Percentiles rank a stretch among this genome's conserved stretches.
Conservation (phyloP, 2,888 invertebrate species). For the Pardosa pseudoannulata region DNA sequence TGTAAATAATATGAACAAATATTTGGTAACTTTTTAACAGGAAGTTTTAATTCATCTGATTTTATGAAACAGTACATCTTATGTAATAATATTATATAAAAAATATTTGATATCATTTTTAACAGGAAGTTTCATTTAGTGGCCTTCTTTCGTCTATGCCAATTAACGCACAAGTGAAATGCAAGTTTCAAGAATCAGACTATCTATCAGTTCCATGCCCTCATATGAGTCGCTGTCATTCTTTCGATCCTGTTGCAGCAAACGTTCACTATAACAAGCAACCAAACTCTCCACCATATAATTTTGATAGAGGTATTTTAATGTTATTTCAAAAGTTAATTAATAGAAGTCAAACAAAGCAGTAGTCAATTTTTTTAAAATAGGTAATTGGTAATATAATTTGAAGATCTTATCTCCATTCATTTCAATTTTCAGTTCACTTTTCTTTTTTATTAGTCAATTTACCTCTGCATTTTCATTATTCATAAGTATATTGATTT, state of each 20-base stretch:
- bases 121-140: conserved; percentile 66
- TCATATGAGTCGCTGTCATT: conserved; percentile 71
- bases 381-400: neutral
- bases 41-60: too few species aligned
- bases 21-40: too few species aligned
- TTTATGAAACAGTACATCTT: too few species aligned
- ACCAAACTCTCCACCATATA: conserved; percentile 51
- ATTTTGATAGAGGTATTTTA: conserved; percentile 47
- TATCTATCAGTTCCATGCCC: conserved; percentile 64
- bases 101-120: neutral
- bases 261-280: conserved; percentile 57
- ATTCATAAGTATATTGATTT: too few species aligned
- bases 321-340: neutral
- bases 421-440: too few species aligned
- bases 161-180: conserved; percentile 56
- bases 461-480: too few species aligned
- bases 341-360: neutral
- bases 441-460: too few species aligned
- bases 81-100: too few species aligned
- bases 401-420: too few species aligned
- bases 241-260: conserved; percentile 63
- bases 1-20: too few species aligned
- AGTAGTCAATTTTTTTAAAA: too few species aligned
- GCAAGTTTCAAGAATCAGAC: conserved; percentile 54
- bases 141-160: conserved; percentile 60